These are phyloP conservation scores for Tenthredo amoena DNA, from an alignment of 2,888 invertebrate genomes.

Conservation along the genomic window DNA sequence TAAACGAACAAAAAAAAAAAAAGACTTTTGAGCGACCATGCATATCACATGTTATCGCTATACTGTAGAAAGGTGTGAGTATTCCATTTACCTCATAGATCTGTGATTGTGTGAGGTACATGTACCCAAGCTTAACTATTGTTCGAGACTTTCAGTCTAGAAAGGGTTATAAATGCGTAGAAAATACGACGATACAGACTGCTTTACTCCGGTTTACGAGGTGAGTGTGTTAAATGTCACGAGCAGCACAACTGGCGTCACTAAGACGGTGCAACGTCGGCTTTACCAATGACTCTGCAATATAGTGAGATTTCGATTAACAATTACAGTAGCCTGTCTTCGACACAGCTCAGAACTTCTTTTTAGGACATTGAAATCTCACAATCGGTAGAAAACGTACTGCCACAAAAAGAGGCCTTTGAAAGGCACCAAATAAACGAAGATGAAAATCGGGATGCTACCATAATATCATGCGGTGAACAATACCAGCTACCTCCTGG, in stretches of 20 bases:
- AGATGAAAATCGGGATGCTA: not conserved
- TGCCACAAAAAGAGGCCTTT: not conserved
- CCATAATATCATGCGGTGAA: not conserved
- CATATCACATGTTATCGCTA: not conserved
- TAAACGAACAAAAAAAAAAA: not conserved
- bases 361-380: not conserved
- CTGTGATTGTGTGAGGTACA: not conserved
- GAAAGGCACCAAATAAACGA: not conserved
- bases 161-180: conserved; percentile 30
- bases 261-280: not conserved
- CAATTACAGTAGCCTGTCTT: not conserved
- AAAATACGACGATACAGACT: not conserved
- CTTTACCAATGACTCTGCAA: not conserved
- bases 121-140: conserved; percentile 1
- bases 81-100: not conserved
- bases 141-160: not conserved
- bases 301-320: conserved; percentile 3
- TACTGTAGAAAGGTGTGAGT: not conserved
- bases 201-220: conserved; percentile 26
- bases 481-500: not conserved
- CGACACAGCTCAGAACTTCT: not conserved
- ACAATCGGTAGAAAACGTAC: not conserved
- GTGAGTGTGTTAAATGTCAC: conserved; percentile 29
- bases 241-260: conserved; percentile 10
- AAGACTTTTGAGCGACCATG: not conserved